Conservation (phyloP, 2,113 vertebrate genomes). For the Oryzias woworae region DNA sequence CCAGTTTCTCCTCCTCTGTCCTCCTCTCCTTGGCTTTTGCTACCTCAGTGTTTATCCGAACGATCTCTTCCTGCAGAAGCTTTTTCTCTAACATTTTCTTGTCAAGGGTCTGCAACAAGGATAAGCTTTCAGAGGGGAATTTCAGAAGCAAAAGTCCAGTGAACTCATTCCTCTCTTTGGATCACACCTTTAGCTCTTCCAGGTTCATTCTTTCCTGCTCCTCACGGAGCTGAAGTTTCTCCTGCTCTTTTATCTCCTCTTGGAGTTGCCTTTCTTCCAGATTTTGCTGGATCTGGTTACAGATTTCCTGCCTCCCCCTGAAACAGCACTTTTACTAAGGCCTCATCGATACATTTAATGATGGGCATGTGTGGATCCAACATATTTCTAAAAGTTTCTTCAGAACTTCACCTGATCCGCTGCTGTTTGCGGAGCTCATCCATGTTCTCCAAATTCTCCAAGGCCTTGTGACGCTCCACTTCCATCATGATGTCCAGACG, state of each 20-base stretch:
- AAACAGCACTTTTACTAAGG: background rate
- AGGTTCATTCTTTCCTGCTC: conserved; percentile 77
- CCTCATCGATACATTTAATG: too few species aligned
- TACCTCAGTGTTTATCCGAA: conserved; percentile 78
- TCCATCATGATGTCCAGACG: conserved; percentile 89
- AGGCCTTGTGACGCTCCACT: conserved; percentile 75
- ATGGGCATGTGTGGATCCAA: too few species aligned
- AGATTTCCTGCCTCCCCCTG: conserved; percentile 82
- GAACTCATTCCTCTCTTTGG: background rate
- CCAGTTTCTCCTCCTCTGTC: conserved; percentile 80
- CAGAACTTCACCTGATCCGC: conserved; percentile 65
- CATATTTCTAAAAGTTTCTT: too few species aligned
- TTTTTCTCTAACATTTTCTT: conserved; percentile 73
- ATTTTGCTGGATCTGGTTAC: conserved; percentile 81
- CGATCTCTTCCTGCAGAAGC: conserved; percentile 81
- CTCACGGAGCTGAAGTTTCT: conserved; percentile 76
- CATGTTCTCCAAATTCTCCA: conserved; percentile 77
- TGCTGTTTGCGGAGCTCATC: conserved; percentile 77
- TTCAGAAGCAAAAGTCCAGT: background rate
- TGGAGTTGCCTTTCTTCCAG: conserved; percentile 72
- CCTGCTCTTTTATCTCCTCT: conserved; percentile 76
- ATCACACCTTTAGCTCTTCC: conserved; percentile 81
- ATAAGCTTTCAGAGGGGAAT: background rate
- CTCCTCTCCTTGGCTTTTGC: conserved; percentile 72
- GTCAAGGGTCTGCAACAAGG: conserved; percentile 75